phyloP scores from a whole-genome alignment of 1,140 invertebrate genomes.

The Anastrepha ludens region DNA sequence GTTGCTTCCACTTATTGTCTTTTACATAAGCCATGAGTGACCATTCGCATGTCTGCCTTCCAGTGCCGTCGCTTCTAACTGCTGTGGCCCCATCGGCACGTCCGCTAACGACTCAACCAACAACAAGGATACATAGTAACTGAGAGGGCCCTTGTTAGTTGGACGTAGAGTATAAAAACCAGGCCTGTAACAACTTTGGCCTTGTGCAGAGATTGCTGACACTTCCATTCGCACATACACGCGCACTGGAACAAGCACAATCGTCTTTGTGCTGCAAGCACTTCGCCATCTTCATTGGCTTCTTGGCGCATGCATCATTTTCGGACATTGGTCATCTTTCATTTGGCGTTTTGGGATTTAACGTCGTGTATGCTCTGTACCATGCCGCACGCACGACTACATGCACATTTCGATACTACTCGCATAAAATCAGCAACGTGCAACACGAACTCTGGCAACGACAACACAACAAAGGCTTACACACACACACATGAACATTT shows the following conservation, averaged over 20 bases:
- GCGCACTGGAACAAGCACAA: not conserved
- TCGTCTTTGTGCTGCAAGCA: not conserved
- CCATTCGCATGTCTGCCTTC: not conserved
- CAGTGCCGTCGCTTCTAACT: not conserved
- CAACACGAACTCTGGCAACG: not conserved
- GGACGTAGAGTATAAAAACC: not conserved
- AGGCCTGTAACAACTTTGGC: conserved; percentile 9
- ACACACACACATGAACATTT: not conserved
- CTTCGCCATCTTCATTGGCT: conserved; percentile 10
- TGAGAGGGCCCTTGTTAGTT: not conserved
- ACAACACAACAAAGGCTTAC: not conserved
- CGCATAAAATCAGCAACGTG: not conserved
- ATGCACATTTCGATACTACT: not conserved
- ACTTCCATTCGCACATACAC: not conserved
- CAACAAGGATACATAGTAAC: not conserved
- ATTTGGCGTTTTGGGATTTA: conserved; percentile 31
- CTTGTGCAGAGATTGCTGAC: conserved; percentile 39
- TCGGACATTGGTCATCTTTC: conserved; percentile 44
- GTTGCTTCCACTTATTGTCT: conserved; percentile 50
- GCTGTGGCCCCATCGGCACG: conserved; percentile 22
- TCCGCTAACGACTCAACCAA: conserved; percentile 1
- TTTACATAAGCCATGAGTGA: conserved; percentile 23
- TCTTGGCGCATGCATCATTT: conserved; percentile 30
- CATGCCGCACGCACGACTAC: not conserved
- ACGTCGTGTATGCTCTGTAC: not conserved